Conservation (phyloP, 92 coral and sea anemone species). For the Plumapathes pennacea region DNA sequence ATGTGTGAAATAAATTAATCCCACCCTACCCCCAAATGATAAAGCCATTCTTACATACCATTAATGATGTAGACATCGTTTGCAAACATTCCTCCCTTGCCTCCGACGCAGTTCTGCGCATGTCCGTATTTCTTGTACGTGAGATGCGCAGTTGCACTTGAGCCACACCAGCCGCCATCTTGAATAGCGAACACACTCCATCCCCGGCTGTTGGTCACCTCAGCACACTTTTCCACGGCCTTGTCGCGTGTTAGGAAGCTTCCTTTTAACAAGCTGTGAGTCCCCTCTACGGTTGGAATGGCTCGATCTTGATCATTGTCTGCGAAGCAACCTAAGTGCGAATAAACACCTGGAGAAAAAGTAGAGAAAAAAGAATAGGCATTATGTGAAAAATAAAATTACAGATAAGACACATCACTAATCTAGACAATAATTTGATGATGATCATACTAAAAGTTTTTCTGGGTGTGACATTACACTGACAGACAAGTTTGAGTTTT, state of each 20-base stretch:
- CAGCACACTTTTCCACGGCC: conserved; percentile 84
- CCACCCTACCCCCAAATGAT: too few species aligned
- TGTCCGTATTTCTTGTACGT: conserved; percentile 71
- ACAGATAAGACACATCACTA: too few species aligned
- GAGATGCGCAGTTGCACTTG: conserved; percentile 72
- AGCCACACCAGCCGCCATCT: conserved; percentile 94
- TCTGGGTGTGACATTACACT: too few species aligned
- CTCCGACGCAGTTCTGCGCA: conserved; percentile 76
- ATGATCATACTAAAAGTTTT: too few species aligned
- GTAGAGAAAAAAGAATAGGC: too few species aligned
- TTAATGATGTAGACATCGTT: conserved; percentile 81
- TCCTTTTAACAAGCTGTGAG: conserved; percentile 61
- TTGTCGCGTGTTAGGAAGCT: conserved; percentile 66
- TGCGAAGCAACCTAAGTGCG: conserved; percentile 74
- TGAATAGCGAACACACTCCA: conserved; percentile 82
- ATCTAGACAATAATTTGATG: too few species aligned
- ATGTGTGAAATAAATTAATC: too few species aligned
- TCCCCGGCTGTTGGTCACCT: conserved; percentile 71
- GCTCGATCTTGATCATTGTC: conserved; percentile 74
- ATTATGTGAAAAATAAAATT: too few species aligned
- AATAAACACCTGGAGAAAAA: conserved; percentile 60
- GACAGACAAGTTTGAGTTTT: too few species aligned
- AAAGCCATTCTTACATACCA: too few species aligned
- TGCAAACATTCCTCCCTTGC: conserved; percentile 86
- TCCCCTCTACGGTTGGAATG: conserved; percentile 77